These are phyloP conservation scores for Mohoua ochrocephala DNA, from an alignment of 2,113 vertebrate species.

Conservation along the genomic window DNA sequence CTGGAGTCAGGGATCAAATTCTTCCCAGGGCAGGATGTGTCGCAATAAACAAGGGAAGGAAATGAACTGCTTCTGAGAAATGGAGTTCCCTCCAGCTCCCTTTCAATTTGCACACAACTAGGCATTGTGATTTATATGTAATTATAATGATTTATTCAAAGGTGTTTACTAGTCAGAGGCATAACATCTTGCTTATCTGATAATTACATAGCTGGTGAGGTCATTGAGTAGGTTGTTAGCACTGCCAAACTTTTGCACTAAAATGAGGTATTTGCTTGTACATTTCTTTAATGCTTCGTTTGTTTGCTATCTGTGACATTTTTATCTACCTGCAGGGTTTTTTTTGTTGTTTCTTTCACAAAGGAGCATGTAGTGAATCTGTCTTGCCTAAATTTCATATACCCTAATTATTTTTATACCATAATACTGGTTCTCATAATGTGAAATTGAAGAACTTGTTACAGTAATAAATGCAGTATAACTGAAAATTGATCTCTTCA, in stretches of 20 bases:
- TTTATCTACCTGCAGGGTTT: neutral
- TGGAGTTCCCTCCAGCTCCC: neutral
- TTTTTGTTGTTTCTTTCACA: neutral
- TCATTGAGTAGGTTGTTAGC: neutral
- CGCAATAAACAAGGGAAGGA: conserved; percentile 39
- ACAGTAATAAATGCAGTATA: neutral
- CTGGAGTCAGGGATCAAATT: conserved; percentile 31
- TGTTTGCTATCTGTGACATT: neutral
- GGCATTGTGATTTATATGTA: conserved; percentile 28
- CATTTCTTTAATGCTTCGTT: neutral
- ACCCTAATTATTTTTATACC: neutral
- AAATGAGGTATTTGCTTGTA: neutral
- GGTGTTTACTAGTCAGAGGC: conserved; percentile 12
- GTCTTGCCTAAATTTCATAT: neutral
- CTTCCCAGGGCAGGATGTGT: neutral
- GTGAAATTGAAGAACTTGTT: neutral
- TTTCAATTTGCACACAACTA: conserved; percentile 19
- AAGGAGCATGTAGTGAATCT: neutral
- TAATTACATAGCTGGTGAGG: conserved; percentile 20
- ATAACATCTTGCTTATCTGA: conserved; percentile 17
- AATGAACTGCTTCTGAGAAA: conserved; percentile 37
- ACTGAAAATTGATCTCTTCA: neutral
- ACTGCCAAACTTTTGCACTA: neutral
- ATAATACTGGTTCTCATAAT: neutral
- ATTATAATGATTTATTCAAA: conserved; percentile 53